Evolutionary conservation across 2,888 invertebrate genomes (phyloP).

Genomic region (Leptura quadrifasciata): DNA sequence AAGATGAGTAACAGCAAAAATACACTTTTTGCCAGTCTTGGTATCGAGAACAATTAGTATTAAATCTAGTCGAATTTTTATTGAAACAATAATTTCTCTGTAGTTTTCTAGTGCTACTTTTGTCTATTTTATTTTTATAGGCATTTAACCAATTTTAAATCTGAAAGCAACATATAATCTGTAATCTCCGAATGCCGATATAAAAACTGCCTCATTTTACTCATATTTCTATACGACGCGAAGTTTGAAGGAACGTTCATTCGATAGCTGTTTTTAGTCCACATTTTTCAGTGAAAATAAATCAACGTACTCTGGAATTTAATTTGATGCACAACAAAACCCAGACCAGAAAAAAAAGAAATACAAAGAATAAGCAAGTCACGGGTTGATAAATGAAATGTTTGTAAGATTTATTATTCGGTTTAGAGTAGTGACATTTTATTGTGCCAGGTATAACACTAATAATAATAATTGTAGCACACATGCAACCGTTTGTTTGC

Average conservation of each 20-base stretch:
- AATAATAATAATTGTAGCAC: constrained; percentile 33
- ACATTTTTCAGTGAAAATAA: constrained; percentile 25
- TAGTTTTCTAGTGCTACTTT: no score
- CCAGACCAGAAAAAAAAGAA: constrained; percentile 27
- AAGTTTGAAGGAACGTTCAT: constrained; percentile 10
- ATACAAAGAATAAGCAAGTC: constrained; percentile 33
- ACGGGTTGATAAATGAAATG: constrained; percentile 38
- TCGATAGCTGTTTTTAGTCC: neutral
- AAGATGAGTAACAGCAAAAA: neutral
- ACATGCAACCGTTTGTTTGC: constrained; percentile 28
- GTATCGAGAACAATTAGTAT: neutral
- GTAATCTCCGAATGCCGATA: no score
- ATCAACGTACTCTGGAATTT: constrained; percentile 32
- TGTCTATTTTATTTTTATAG: no score
- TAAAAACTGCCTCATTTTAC: no score
- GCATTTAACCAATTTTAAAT: no score
- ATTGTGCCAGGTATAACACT: constrained; percentile 32
- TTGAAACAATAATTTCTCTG: no score
- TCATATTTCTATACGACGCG: neutral
- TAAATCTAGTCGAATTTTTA: no score
- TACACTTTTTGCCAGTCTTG: neutral
- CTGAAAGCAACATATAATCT: no score
- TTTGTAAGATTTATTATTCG: constrained; percentile 31
- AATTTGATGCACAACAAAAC: constrained; percentile 36
- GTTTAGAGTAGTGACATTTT: constrained; percentile 29